Base-by-base conservation (phyloP, 2,888 invertebrate genomes). In the Neoitamus cyanurus region DNA sequence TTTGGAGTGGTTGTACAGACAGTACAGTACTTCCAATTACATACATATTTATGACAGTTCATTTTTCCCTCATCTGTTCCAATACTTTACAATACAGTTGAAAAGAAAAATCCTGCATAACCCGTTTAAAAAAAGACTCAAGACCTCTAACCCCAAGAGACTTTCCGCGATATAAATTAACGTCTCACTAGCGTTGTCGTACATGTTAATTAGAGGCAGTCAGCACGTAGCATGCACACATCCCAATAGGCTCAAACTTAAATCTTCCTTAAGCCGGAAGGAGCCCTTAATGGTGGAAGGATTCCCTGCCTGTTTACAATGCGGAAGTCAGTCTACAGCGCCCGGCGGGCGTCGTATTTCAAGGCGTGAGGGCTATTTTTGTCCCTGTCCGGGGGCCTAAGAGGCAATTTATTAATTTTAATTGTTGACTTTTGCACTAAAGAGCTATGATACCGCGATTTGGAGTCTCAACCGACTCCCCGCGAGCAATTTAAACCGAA, bases 401-500 rank as follows among this genome's bases (percentile, higher is more conserved):
- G 9, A 58, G 73, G 73, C 36, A 73, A 37, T 73, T 36, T 73
- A 36, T 73, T 73, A 73, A 73, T 73, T 73, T 73, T 73, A 73
- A 73, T 36, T 73, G 73, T 37, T 73, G 73, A n/a, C 36, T 15
- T 73, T 36, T 20, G 58, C 73, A 34, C 73, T 73, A 73, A 73
- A 20, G n/a, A 73, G 73, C 73, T 58, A 73, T 34, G 73, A 73
- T 73, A 4, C 20, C 70, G n/a, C 31, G 31, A 70, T 31, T 70
- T 34, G 31, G n/a, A 30, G n/a, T 11, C 73, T 31, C n/a, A n/a
- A 5, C 15, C 15, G n/a, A 5, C 31, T 37, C 73, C 20, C 36
- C 20, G 25, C 4, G 36, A 34, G 20, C 36, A 73, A 73, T 73
- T 73, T 31, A 34, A 73, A 11, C n/a, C 9, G 36, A 36, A 36